phyloP scores from a whole-genome alignment of 2,888 invertebrate genomes.

The Muschampia plurimacula region DNA sequence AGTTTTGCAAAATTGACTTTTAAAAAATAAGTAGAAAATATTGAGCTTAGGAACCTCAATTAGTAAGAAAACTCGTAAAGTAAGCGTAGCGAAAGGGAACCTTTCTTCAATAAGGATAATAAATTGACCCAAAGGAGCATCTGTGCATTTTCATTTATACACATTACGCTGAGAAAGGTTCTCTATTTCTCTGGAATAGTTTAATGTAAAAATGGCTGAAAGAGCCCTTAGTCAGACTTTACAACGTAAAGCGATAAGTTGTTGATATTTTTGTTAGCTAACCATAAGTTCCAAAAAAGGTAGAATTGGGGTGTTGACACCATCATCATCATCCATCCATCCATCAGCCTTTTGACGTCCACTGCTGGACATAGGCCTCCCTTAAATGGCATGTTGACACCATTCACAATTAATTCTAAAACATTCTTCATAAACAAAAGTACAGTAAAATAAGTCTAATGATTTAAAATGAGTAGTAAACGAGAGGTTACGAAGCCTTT shows the following conservation, averaged over 20 bases:
- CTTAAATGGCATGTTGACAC: too few species aligned
- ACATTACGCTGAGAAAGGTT: conserved; percentile 7
- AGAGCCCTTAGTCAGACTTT: neutral
- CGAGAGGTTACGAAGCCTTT: too few species aligned
- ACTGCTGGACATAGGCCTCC: too few species aligned
- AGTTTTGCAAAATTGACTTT: neutral
- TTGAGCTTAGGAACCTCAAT: neutral
- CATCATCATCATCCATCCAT: too few species aligned
- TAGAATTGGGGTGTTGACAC: too few species aligned
- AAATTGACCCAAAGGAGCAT: conserved; percentile 13
- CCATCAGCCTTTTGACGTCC: too few species aligned
- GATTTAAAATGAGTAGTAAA: too few species aligned
- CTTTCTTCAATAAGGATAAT: neutral
- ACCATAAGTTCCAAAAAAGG: too few species aligned
- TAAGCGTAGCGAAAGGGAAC: neutral
- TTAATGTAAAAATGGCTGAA: neutral
- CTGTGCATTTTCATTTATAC: conserved; percentile 7
- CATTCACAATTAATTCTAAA: too few species aligned
- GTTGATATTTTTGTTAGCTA: neutral
- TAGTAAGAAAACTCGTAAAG: neutral
- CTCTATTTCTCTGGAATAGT: neutral
- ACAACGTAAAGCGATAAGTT: neutral
- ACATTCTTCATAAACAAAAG: too few species aligned
- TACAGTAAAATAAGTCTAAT: too few species aligned
- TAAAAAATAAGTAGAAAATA: neutral